phyloP scores from a whole-genome alignment of 2,888 invertebrate genomes.

The Sarcophaga carnaria region DNA sequence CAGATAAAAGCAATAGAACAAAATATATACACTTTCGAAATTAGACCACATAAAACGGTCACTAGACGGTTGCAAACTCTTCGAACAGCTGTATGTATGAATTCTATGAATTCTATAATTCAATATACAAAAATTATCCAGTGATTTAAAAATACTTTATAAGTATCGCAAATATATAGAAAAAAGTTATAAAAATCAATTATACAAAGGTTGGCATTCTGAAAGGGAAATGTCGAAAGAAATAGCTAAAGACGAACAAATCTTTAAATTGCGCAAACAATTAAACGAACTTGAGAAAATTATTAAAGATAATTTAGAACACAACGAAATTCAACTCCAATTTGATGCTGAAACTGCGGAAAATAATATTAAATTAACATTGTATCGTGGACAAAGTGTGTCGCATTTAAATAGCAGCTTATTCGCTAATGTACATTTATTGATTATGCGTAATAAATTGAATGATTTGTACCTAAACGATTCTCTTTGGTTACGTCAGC shows the following conservation, averaged over 20 bases:
- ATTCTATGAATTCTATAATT: slow-evolving; percentile 84
- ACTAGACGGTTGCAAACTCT: slow-evolving; percentile 81
- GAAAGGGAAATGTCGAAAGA: slow-evolving; percentile 83
- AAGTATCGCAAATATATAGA: slow-evolving; percentile 82
- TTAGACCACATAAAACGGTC: slow-evolving; percentile 71
- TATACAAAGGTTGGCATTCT: slow-evolving; percentile 84
- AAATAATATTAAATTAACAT: slow-evolving; percentile 51
- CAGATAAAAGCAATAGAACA: slow-evolving; percentile 87
- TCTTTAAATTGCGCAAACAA: slow-evolving; percentile 82
- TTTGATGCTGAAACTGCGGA: slow-evolving; percentile 17
- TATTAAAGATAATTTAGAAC: slow-evolving; percentile 52
- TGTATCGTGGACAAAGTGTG: slow-evolving; percentile 73
- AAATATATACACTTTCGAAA: slow-evolving; percentile 85
- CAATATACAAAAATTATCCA: slow-evolving; percentile 83
- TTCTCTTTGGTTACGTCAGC: slow-evolving; percentile 72
- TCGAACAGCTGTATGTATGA: slow-evolving; percentile 82
- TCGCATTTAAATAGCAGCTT: slow-evolving; percentile 75
- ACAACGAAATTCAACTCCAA: slow-evolving; percentile 22
- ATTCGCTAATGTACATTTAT: slow-evolving; percentile 74
- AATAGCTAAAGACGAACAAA: slow-evolving; percentile 82
- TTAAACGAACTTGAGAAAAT: slow-evolving; percentile 82
- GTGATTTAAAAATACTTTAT: slow-evolving; percentile 83
- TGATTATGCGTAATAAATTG: slow-evolving; percentile 74
- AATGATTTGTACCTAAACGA: slow-evolving; percentile 72
- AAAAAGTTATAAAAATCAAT: slow-evolving; percentile 82